These are phyloP conservation scores for Gallirallus australis DNA, from an alignment of 2,797 vertebrate species.

Conservation along the genomic window DNA sequence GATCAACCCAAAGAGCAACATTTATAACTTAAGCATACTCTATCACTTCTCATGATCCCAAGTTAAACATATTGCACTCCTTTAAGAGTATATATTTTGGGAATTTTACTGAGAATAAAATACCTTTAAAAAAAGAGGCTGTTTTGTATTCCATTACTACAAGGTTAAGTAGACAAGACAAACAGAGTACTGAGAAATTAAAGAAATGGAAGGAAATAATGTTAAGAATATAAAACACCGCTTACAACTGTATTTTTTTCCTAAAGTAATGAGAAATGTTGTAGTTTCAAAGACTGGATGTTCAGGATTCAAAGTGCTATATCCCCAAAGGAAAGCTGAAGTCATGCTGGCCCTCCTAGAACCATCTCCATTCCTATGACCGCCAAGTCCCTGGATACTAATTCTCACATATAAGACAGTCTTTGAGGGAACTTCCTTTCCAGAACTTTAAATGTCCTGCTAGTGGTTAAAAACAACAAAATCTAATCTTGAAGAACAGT, in stretches of 20 bases:
- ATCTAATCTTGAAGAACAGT: not conserved
- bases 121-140: not conserved
- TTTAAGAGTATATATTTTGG: not conserved
- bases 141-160: not conserved
- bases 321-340: not conserved
- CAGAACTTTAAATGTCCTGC: not conserved
- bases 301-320: not conserved
- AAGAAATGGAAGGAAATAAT: not conserved
- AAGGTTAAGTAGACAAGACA: not conserved
- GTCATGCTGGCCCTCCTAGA: not conserved
- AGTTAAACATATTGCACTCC: not conserved
- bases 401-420: not conserved
- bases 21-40: not conserved
- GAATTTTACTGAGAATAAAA: not conserved
- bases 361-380: not conserved
- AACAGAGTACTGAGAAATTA: not conserved
- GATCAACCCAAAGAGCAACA: not conserved
- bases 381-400: not conserved
- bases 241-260: not conserved
- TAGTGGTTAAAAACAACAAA: not conserved
- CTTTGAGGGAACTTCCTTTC: rapidly evolving
- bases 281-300: not conserved
- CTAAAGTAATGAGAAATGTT: not conserved
- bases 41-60: not conserved
- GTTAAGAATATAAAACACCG: not conserved